phyloP scores from a whole-genome alignment of 2,888 invertebrate species.

The Ethmia dodecea region DNA sequence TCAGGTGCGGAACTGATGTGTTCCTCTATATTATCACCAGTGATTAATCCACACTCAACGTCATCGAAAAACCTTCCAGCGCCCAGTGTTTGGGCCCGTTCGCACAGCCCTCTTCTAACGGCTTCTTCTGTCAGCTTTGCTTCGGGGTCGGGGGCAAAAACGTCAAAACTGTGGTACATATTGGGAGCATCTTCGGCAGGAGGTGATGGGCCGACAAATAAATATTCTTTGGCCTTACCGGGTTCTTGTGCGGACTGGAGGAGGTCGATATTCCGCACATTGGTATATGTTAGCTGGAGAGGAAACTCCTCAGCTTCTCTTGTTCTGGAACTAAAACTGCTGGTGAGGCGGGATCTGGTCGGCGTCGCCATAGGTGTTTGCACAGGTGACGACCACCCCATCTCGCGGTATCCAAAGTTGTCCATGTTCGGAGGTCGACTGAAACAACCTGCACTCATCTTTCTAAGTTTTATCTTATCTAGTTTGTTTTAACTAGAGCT shows the following conservation, averaged over 20 bases:
- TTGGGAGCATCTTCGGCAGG: constrained; percentile 88
- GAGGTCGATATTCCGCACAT: constrained; percentile 63
- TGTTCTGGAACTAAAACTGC: constrained; percentile 63
- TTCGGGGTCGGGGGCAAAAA: constrained; percentile 79
- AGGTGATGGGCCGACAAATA: constrained; percentile 88
- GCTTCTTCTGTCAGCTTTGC: constrained; percentile 1
- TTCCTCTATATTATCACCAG: constrained; percentile 76
- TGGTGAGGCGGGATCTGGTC: constrained; percentile 42
- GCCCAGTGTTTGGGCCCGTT: constrained; percentile 82
- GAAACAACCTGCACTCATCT: constrained; percentile 23
- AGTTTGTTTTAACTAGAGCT: constrained; percentile 41
- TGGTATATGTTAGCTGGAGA: constrained; percentile 55
- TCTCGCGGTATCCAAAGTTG: constrained; percentile 80
- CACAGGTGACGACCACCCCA: constrained; percentile 68
- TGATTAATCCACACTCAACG: constrained; percentile 83
- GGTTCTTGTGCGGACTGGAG: constrained; percentile 79
- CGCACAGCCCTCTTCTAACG: constrained; percentile 62
- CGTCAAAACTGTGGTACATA: constrained; percentile 87
- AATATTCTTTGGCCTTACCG: constrained; percentile 81
- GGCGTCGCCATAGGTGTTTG: constrained; percentile 49
- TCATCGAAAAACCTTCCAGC: constrained; percentile 85
- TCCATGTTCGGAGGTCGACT: constrained; percentile 71
- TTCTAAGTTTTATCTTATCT: constrained; percentile 57
- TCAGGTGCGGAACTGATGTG: constrained; percentile 80
- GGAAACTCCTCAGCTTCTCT: constrained; percentile 76